Base-by-base conservation (phyloP, 2,888 invertebrate species). In the Drosophila anomelani region DNA sequence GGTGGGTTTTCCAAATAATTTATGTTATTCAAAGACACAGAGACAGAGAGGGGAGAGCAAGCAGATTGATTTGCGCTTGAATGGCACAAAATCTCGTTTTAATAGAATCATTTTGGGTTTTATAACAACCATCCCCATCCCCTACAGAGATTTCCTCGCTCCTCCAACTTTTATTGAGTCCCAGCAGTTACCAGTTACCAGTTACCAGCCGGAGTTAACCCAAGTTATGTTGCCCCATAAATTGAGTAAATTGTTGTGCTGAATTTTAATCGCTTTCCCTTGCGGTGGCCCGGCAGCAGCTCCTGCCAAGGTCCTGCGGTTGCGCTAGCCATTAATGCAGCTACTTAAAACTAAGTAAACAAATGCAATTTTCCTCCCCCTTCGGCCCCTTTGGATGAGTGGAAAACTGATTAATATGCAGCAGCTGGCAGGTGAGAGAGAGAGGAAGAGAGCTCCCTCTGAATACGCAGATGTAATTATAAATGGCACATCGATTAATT, bases 101-200 rank as follows among this genome's bases (percentile, higher is more conserved):
- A 88, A 88, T 88, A 85, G 87, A 88, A 86, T 88, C 81, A 84
- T 88, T 84, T 84, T 80, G 75, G 72, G 70, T 85, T 88, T 85
- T 78, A 85, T 78, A 83, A 76, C 78, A 39, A 29, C 44, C 15
- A 26, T 1, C 41, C 8, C 26, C 23, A 8, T 34, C 46, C 46
- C 7, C 10, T 49, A 13, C 41, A 32, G 15, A 23, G 23, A 44
- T 51, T 32, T 3, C 23, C 23, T 23, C 23, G 20, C 29, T 17
- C 23, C 1, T 9, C 17, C n/a, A 56, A 32, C 46, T 55, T 71
- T 83, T 75, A 81, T 85, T 69, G 85, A 80, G 83, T 85, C 88
- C 67, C 75, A 74, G 51, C 51, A 34, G 51, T 51, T 51, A 32
- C 49, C 49, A 29, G 47, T 47, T 23, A n/a, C n/a, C 51, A 34